Base-by-base conservation (phyloP, 2,113 vertebrate species). In the Calyptommatus sinebrachiatus region DNA sequence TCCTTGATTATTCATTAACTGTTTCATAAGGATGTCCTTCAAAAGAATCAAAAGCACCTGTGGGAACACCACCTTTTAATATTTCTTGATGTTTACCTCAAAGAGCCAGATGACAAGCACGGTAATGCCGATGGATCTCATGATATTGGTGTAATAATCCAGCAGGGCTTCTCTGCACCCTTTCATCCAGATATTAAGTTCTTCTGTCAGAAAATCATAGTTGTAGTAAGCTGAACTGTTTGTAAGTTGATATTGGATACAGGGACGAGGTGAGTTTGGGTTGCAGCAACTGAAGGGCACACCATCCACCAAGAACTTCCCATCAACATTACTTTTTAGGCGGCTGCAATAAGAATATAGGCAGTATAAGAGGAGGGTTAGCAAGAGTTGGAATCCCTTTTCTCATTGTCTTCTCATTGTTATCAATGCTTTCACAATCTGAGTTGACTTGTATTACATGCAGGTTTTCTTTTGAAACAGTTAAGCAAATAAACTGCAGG, bases 271-370 rank as follows among this genome's bases (percentile, higher is more conserved):
- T 1, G 96, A 97, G 91, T 91, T 93, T 4, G 91, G 85, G 83
- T 97, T 97, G 86, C 97, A 97, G 92, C 96, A 97, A 92, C 97
- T 97, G 92, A 97, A 97, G 67, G 97, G 97, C 0, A 97, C 96
- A 1, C 94, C 94, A 2, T 96, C 95, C 90, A 96, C 87, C 89
- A 97, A 86, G 88, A 94, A 97, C 88, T 93, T 97, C 1, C 96
- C 96, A 31, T 96, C 95, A 20, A 97, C 86, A 0, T 97, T 97
- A 81, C 95, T 97, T 81, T 95, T 95, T 1, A 97, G 81, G 8
- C 94, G 96, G 80, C 96, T 97, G 84, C 67, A 89, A 73, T 0
- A 22, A 73, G 67, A 80, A n/a, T 76, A 14, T 2, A 29, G 53
- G 57, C 1, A 0, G 80, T 71, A 21, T 46, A 8, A 50, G 5